phyloP scores from a whole-genome alignment of 2,888 invertebrate species.

The Acronicta leporina region DNA sequence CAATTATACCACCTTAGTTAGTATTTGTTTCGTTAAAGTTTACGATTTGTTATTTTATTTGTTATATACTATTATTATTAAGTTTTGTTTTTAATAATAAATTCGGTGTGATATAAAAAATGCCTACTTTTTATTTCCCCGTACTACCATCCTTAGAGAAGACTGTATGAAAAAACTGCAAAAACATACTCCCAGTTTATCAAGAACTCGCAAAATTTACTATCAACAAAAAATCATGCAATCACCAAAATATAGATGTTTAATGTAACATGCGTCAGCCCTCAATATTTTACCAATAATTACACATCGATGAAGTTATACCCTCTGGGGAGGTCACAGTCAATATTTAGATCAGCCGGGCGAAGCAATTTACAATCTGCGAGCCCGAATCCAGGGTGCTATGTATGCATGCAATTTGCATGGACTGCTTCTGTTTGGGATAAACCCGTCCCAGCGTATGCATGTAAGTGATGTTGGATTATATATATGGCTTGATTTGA shows the following conservation, averaged over 20 bases:
- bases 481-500: conserved; percentile 54
- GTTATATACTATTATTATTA: conserved; percentile 15
- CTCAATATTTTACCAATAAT: conserved; percentile 35
- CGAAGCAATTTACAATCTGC: conserved; percentile 73
- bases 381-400: conserved; percentile 60
- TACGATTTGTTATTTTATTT: conserved; percentile 25
- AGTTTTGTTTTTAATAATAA: conserved; percentile 37
- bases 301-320: conserved; percentile 45
- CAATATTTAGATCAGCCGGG: conserved; percentile 67
- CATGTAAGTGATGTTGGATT: conserved; percentile 58
- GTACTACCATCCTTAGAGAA: no score
- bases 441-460: conserved; percentile 51
- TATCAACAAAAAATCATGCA: background rate
- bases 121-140: no score
- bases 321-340: conserved; percentile 49
- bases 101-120: conserved; percentile 22
- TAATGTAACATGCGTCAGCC: conserved; percentile 1
- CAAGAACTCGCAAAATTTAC: background rate
- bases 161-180: background rate
- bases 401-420: conserved; percentile 71
- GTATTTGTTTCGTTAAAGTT: conserved; percentile 39
- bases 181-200: background rate
- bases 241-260: conserved; percentile 1
- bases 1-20: conserved; percentile 16
- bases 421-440: conserved; percentile 60